A percentile compares a stretch with the other conserved stretches of the same genome.
These are phyloP conservation scores for Halichoerus grypus DNA, from an alignment of 2,113 vertebrate genomes.

Conservation along the genomic window DNA sequence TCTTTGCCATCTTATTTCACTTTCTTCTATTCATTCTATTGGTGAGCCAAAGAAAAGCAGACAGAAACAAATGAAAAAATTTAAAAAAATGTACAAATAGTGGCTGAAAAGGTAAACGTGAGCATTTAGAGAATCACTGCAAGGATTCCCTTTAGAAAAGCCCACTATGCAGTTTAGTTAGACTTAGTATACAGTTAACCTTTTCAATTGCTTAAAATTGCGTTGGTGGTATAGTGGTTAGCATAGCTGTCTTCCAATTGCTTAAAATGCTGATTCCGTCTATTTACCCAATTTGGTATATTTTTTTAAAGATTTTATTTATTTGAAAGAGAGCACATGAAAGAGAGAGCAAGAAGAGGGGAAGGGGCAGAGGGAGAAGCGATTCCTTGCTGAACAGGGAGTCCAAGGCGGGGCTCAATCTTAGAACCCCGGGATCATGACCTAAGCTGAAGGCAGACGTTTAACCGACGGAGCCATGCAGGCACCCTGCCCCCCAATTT, in stretches of 20 bases:
- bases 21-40: neutral
- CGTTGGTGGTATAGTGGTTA: no score
- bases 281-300: neutral
- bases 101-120: neutral
- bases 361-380: no score
- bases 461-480: no score
- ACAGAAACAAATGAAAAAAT: neutral
- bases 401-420: no score
- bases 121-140: neutral
- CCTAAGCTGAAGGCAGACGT: no score
- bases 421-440: no score
- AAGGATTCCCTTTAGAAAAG: no score
- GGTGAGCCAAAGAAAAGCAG: neutral
- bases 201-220: neutral
- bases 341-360: no score
- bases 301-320: no score
- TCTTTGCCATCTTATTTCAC: neutral
- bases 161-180: neutral
- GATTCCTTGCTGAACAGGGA: no score
- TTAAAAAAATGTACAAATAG: neutral
- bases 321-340: no score
- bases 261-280: neutral
- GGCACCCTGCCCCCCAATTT: neutral
- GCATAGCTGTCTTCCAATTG: neutral
- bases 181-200: neutral